Conservation (phyloP, 1,140 invertebrate genomes). For the Sminthurinus signatus region DNA sequence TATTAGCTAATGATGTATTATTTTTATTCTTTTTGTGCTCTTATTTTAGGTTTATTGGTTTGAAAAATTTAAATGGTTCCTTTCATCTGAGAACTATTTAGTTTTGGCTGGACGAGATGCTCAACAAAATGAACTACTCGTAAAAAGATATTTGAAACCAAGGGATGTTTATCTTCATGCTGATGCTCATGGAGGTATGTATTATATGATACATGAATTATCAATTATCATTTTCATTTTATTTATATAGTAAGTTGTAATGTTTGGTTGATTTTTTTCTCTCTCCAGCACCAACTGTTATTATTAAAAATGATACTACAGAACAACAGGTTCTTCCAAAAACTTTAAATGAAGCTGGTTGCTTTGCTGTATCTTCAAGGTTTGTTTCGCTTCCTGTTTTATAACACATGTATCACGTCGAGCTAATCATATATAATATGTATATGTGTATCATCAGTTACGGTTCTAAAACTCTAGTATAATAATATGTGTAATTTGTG, state of each 20-base stretch:
- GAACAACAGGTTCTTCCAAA: conserved; percentile 73
- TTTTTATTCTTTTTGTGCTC: background rate
- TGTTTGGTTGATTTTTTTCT: too few species aligned
- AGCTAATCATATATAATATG: background rate
- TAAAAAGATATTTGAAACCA: conserved; percentile 83
- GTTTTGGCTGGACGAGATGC: conserved; percentile 94
- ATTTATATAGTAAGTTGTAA: too few species aligned
- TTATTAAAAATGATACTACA: conserved; percentile 80
- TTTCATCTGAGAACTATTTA: conserved; percentile 92
- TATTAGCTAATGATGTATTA: background rate
- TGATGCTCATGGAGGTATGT: too few species aligned
- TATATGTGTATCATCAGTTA: too few species aligned
- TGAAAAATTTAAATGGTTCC: conserved; percentile 99
- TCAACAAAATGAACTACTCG: conserved; percentile 96
- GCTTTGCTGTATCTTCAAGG: conserved; percentile 94
- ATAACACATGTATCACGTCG: background rate
- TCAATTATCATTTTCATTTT: too few species aligned
- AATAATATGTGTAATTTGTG: too few species aligned
- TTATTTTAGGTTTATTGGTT: conserved; percentile 70
- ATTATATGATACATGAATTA: too few species aligned
- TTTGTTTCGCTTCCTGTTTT: conserved; percentile 41
- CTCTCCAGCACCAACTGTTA: conserved; percentile 87
- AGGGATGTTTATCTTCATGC: conserved; percentile 59
- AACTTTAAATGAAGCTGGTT: conserved; percentile 92
- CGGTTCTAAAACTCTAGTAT: too few species aligned